Evolutionary conservation across 2,113 vertebrate genomes (phyloP), one percentile per base, ranked within the genome.

Genomic region (Phrynosoma platyrhinos): DNA sequence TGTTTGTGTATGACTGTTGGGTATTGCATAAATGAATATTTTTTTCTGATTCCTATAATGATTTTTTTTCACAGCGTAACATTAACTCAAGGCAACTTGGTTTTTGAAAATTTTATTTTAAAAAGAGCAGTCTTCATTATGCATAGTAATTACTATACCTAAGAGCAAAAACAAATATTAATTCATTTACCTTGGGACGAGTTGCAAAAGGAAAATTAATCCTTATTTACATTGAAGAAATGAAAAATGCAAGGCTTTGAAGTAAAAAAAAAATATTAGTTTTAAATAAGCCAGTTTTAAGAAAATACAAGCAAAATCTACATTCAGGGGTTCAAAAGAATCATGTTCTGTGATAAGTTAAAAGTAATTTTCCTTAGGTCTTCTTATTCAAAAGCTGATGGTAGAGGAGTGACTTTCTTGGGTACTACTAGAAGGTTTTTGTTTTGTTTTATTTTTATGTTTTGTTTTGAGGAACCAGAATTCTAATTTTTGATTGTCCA

Each of bases 141-240:
- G 52, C 42, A 77, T 21, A 53, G 58, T 82, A 77, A 89, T 89
- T 55, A 75, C 68, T 85, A 64, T 74, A 80, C 66, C 78, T 85
- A 84, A 89, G 20, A 89, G 83, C 69, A 85, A 82, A 83, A 85
- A 40, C 71, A 82, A 77, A 76, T 77, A 89, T 82, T 89, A 82
- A 89, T 86, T 25, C 52, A 77, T 86, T 68, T 82, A 77, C 84
- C 84, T 77, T 77, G 71, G 71, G 71, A 80, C 47, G 82, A 18
- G 62, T 58, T 76, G 36, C 20, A 74, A 82, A 77, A 69, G n/a
- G 40, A 55, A 85, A 36, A 53, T 25, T 66, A 68, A 58, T 89
- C 42, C 32, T 58, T 82, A 85, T 13, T 85, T 81, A 52, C 66
- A 42, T 2, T 68, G 58, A 53, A n/a, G n/a, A 82, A 82, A 69